These are phyloP conservation scores for Portunus trituberculatus DNA, from an alignment of 1,140 invertebrate genomes.

Conservation along the genomic window DNA sequence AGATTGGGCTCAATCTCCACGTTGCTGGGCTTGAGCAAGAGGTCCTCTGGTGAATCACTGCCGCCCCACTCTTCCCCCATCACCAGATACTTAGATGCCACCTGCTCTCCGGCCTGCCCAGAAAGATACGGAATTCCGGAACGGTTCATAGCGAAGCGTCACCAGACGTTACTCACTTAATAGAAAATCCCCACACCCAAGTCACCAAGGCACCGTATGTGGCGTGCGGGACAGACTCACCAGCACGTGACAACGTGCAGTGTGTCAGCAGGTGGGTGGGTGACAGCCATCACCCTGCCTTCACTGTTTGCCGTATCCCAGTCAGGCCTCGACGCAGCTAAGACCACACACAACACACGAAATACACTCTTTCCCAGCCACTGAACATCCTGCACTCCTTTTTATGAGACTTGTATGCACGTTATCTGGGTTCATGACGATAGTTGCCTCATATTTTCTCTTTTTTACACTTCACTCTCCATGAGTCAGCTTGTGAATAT, in stretches of 20 bases:
- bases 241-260: neutral
- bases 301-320: neutral
- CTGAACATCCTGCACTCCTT: neutral
- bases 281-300: neutral
- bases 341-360: too few species aligned
- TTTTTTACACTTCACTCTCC: too few species aligned
- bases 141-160: neutral
- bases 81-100: neutral
- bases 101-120: neutral
- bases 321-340: neutral
- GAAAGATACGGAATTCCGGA: neutral
- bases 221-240: neutral
- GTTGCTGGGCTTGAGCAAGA: neutral
- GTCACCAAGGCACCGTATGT: neutral
- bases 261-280: neutral
- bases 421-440: neutral
- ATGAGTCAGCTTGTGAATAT: too few species aligned
- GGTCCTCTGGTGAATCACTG: neutral
- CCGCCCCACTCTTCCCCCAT: constrained; percentile 23
- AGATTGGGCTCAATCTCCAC: neutral
- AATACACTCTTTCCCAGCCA: too few species aligned
- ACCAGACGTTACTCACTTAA: neutral
- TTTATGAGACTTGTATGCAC: neutral
- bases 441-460: neutral
- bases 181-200: neutral